Percentiles rank a stretch among this genome's conserved stretches.
Evolutionary conservation across 2,797 vertebrate species (phyloP).

Genomic region (Leptoclinus maculatus): DNA sequence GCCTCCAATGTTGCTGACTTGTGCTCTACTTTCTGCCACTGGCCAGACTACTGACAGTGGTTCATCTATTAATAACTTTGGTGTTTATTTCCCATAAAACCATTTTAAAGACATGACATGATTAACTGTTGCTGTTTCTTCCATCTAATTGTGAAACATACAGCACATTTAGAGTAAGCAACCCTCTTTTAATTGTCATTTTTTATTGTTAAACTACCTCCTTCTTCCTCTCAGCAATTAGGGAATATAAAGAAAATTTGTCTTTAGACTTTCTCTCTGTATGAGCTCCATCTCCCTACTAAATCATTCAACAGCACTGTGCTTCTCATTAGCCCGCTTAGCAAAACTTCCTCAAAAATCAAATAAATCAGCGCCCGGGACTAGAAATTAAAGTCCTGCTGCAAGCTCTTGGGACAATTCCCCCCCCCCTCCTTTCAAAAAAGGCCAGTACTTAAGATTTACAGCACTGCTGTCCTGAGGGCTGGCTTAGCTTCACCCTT

Average conservation of each 20-base stretch:
- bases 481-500: slow-evolving; percentile 53
- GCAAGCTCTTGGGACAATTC: slow-evolving; percentile 64
- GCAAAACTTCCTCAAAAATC: slow-evolving; percentile 93
- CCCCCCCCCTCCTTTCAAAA: slow-evolving; percentile 43
- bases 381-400: slow-evolving; percentile 89
- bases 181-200: slow-evolving; percentile 69
- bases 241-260: slow-evolving; percentile 87
- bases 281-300: slow-evolving; percentile 81
- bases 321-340: slow-evolving; percentile 94
- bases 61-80: not conserved
- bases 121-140: slow-evolving; percentile 39
- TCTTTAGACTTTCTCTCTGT: slow-evolving; percentile 80
- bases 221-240: slow-evolving; percentile 86
- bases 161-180: slow-evolving; percentile 48
- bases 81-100: not conserved
- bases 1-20: not conserved
- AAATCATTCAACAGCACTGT: slow-evolving; percentile 91
- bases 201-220: slow-evolving; percentile 83
- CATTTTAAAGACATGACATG: slow-evolving; percentile 38
- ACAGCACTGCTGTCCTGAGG: slow-evolving; percentile 63
- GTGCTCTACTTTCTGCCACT: not conserved
- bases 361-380: slow-evolving; percentile 91
- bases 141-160: slow-evolving; percentile 53
- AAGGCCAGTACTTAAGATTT: slow-evolving; percentile 65
- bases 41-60: not conserved